Base-by-base conservation (phyloP, 23 tunicate species). In the Trididemnum clinides region DNA sequence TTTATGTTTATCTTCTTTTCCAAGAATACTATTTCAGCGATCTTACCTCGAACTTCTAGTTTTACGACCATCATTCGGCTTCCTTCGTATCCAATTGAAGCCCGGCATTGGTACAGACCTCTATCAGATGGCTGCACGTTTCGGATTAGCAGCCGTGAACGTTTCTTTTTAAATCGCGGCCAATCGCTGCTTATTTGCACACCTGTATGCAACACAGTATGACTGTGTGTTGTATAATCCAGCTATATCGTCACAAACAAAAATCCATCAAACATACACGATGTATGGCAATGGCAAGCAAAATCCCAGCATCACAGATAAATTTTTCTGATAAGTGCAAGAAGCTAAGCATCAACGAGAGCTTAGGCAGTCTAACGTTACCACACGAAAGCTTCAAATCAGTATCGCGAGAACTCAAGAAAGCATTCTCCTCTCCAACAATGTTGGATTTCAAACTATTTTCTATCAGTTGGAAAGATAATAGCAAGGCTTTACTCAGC, bases 61-160 rank as follows among this genome's bases (percentile, higher is more conserved):
- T 74, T 58, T 18, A 74, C 37, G 33, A 7, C 28, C 7, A 59
- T 59, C 66, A 74, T 30, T 38, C 37, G 58, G 6, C 81, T 20
- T 23, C 26, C 37, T 12, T 59, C 81, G 58, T 18, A 74, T 37
- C 81, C 81, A 28, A 35, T 74, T 25, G 37, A 21, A 6, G 81
- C 76, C 39, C 64, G 59, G 49, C 86, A 82, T 2, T 39, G 71
- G 65, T 82, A 82, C 2, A 82, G n/a, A 26, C 86, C 86, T 18
- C 76, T 64, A 36, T 82, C 86, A 0, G 86, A 64, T 0, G 37
- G 1, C 35, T 82, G 39, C 22, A 54, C 75, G 10, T 64, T 82
- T 38, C 76, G 33, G 20, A 82, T 64, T 39, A 28, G 25, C 58
- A 82, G 32, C 6, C 81, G 7, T 4, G 28, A 7, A 3, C 62